These are phyloP conservation scores for Lepidotrigona ventralis DNA, from an alignment of 1,140 invertebrate species.

Conservation along the genomic window DNA sequence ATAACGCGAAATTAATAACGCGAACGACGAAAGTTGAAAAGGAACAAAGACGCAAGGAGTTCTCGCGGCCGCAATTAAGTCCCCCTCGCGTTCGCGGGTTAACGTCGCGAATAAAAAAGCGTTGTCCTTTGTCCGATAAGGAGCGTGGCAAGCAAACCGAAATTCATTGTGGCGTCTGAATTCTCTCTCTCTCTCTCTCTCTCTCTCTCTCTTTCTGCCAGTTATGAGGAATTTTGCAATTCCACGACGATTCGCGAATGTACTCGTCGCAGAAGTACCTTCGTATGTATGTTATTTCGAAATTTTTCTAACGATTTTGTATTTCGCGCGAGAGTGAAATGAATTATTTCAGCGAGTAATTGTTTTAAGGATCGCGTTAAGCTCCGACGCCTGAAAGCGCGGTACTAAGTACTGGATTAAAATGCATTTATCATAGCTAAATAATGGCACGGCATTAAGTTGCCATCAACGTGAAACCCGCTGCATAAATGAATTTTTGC, in stretches of 20 bases:
- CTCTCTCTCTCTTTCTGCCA: too few species aligned
- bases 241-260: background rate
- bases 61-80: background rate
- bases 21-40: background rate
- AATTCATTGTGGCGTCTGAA: background rate
- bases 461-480: background rate
- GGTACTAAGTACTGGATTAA: background rate
- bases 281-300: too few species aligned
- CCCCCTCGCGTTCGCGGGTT: background rate
- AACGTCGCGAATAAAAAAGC: background rate
- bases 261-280: too few species aligned
- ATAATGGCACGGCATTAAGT: background rate
- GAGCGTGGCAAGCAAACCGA: background rate
- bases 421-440: background rate
- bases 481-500: background rate
- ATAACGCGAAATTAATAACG: constrained; percentile 32
- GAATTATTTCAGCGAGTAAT: background rate
- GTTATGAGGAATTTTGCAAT: background rate
- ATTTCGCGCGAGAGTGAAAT: background rate
- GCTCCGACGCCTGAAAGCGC: background rate
- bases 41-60: background rate
- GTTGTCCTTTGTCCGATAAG: background rate
- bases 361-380: background rate
- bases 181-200: too few species aligned
- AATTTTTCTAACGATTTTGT: too few species aligned